Percentiles rank a stretch among this genome's conserved stretches.
phyloP scores from a whole-genome alignment of 2,113 vertebrate genomes.

The Rostratula benghalensis region DNA sequence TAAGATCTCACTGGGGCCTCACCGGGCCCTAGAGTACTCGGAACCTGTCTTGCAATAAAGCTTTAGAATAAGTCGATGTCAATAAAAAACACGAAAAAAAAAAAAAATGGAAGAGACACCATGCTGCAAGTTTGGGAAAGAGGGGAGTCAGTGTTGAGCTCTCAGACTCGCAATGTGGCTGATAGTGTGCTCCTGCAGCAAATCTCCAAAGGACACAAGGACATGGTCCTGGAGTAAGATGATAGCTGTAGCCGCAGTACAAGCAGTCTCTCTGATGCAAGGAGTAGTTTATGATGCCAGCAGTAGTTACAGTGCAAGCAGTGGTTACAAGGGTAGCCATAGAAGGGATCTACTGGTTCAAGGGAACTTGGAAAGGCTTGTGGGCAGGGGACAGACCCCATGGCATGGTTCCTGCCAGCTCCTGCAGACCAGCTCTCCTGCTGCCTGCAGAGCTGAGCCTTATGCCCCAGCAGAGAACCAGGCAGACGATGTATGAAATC shows the following conservation, averaged over 20 bases:
- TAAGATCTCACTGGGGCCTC: neutral
- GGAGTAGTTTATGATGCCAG: neutral
- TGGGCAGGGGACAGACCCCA: neutral
- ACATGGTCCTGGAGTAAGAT: accelerated
- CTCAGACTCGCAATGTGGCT: neutral
- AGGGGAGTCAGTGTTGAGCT: neutral
- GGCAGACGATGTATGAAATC: neutral
- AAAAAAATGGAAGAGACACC: neutral
- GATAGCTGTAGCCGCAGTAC: neutral
- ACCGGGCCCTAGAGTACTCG: neutral
- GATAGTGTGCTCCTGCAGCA: neutral
- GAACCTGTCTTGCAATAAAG: neutral
- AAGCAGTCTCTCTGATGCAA: neutral
- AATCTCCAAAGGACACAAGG: neutral
- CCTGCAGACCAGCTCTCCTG: neutral
- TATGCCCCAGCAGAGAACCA: neutral
- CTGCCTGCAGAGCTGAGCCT: neutral
- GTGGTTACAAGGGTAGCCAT: neutral
- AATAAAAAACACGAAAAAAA: neutral
- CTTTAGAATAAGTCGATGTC: neutral
- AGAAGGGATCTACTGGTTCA: neutral
- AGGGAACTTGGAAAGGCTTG: neutral
- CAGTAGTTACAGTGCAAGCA: neutral
- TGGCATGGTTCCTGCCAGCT: neutral
- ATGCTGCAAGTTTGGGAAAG: neutral